These are phyloP conservation scores for Takifugu bimaculatus DNA, from an alignment of 2,113 vertebrate genomes.

Conservation along the genomic window DNA sequence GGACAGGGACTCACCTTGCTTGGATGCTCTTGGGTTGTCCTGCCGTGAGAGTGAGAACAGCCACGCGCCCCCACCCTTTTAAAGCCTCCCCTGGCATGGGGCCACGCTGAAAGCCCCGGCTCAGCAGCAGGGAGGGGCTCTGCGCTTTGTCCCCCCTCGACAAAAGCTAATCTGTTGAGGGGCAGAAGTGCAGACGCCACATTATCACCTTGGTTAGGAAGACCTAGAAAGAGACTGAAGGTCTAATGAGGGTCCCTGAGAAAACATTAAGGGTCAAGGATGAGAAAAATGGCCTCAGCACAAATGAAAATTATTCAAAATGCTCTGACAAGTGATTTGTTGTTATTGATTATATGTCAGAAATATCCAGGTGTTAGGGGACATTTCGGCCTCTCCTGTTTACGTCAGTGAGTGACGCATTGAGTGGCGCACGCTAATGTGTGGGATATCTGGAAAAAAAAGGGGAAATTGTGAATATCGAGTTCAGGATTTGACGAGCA, in stretches of 20 bases:
- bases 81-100: slow-evolving; percentile 79
- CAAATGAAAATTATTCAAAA: background rate
- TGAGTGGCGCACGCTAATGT: too few relatives aligned
- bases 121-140: slow-evolving; percentile 63
- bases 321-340: background rate
- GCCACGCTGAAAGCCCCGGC: slow-evolving; percentile 70
- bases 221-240: slow-evolving; percentile 17
- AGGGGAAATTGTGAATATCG: background rate
- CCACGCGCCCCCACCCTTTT: slow-evolving; percentile 73
- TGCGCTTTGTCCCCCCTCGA: slow-evolving; percentile 51
- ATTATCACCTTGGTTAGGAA: slow-evolving; percentile 50
- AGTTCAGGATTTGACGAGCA: background rate
- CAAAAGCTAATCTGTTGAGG: slow-evolving; percentile 76
- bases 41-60: slow-evolving; percentile 71
- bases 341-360: background rate
- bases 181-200: slow-evolving; percentile 77
- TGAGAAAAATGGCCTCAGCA: background rate
- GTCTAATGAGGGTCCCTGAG: background rate
- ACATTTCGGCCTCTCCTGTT: too few relatives aligned
- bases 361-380: too few relatives aligned
- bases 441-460: background rate
- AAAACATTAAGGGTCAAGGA: slow-evolving; percentile 3
- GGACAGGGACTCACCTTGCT: slow-evolving; percentile 73
- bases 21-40: slow-evolving; percentile 69
- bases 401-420: too few relatives aligned